phyloP scores from a whole-genome alignment of 2,888 invertebrate species.

The Zonitis immaculata region DNA sequence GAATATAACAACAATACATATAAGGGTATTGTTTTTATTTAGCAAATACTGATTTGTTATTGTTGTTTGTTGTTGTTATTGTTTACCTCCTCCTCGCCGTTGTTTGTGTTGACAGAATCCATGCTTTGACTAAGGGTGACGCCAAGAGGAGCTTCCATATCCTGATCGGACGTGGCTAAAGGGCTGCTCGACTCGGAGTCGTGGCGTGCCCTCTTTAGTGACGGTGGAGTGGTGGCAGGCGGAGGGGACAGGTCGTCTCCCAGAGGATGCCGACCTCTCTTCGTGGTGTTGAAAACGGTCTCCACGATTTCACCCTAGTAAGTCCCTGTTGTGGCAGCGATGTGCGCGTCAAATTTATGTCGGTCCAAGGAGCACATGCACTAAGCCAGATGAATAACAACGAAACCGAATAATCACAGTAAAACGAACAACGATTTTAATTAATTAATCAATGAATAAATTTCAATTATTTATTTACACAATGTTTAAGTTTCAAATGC shows the following conservation, averaged over 20 bases:
- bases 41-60: too few species aligned
- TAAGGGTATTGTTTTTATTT: too few species aligned
- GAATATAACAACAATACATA: too few species aligned
- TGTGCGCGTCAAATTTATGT: conserved; percentile 16
- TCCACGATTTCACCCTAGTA: conserved; percentile 47
- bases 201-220: conserved; percentile 47
- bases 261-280: conserved; percentile 50
- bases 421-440: conserved; percentile 8
- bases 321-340: conserved; percentile 23
- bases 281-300: conserved; percentile 48
- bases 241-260: conserved; percentile 46
- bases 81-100: conserved; percentile 95
- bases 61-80: background rate
- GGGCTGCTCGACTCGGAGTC: conserved; percentile 42
- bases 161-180: conserved; percentile 45
- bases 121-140: conserved; percentile 91
- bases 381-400: too few species aligned
- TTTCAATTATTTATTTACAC: too few species aligned
- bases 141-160: conserved; percentile 65
- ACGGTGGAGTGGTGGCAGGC: conserved; percentile 44
- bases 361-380: conserved; percentile 23
- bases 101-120: conserved; percentile 95
- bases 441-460: too few species aligned
- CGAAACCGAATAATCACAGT: conserved; percentile 2
- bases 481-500: background rate